These are phyloP conservation scores for Mesorhabditis spiculigera DNA, from an alignment of 2,888 invertebrate species.

Conservation along the genomic window DNA sequence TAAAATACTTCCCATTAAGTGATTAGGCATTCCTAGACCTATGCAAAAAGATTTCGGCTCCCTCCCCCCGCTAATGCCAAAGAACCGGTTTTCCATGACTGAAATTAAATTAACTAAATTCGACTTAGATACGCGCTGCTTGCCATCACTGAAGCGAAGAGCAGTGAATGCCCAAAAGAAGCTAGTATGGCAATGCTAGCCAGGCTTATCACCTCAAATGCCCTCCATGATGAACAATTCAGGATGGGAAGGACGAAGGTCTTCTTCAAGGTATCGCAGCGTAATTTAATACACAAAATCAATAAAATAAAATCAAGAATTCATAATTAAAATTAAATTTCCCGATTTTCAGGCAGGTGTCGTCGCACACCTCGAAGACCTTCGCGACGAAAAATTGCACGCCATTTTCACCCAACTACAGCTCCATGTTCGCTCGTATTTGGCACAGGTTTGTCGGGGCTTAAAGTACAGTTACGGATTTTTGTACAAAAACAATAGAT, in stretches of 20 bases:
- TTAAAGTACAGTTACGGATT: too few species aligned
- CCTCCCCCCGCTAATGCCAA: too few species aligned
- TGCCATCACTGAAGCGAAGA: slow-evolving; percentile 50
- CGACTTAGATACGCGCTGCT: slow-evolving; percentile 70
- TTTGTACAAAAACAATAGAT: too few species aligned
- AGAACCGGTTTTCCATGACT: too few species aligned
- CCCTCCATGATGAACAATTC: slow-evolving; percentile 78
- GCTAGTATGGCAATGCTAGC: slow-evolving; percentile 60
- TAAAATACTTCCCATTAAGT: too few species aligned
- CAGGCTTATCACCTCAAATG: slow-evolving; percentile 71
- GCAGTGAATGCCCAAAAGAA: slow-evolving; percentile 49
- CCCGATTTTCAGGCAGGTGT: slow-evolving; percentile 82
- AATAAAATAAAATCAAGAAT: too few species aligned
- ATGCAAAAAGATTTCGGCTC: too few species aligned
- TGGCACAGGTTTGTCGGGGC: slow-evolving; percentile 11
- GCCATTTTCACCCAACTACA: slow-evolving; percentile 90
- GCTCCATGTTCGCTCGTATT: slow-evolving; percentile 45
- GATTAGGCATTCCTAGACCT: too few species aligned
- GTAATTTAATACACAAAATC: too few species aligned
- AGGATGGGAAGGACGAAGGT: slow-evolving; percentile 61
- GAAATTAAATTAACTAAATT: too few species aligned
- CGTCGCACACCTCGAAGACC: slow-evolving; percentile 99
- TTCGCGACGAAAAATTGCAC: slow-evolving; percentile 92
- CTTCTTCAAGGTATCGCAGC: slow-evolving; percentile 88
- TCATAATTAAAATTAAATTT: too few species aligned